Conservation (phyloP, 2,888 invertebrate species). For the Chromoteleia sp. region DNA sequence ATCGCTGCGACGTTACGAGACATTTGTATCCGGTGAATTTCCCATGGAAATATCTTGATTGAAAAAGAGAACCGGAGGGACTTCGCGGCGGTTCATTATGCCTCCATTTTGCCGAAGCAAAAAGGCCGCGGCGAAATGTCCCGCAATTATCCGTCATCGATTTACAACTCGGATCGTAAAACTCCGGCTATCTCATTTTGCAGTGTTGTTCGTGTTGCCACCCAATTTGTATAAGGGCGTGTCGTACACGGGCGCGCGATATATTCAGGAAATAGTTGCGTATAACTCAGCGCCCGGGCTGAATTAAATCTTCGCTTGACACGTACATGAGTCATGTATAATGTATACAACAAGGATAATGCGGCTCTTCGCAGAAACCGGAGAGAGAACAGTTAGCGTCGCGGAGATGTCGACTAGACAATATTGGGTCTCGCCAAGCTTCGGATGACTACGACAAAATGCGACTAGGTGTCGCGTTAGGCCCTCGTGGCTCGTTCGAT, state of each 20-base stretch:
- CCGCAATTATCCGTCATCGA: slow-evolving; percentile 21
- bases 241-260: slow-evolving; percentile 12
- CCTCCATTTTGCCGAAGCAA: background rate
- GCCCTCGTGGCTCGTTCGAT: slow-evolving; percentile 27
- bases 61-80: background rate
- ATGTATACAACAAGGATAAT: slow-evolving; percentile 24
- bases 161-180: slow-evolving; percentile 15
- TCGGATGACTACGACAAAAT: slow-evolving; percentile 47
- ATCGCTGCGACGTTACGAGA: no score
- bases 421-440: slow-evolving; percentile 29
- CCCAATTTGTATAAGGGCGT: slow-evolving; percentile 33
- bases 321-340: slow-evolving; percentile 37
- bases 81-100: background rate
- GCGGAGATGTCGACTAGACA: slow-evolving; percentile 39
- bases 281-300: slow-evolving; percentile 24
- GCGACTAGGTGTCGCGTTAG: slow-evolving; percentile 47
- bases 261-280: slow-evolving; percentile 13
- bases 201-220: slow-evolving; percentile 13
- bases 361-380: slow-evolving; percentile 25
- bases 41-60: background rate
- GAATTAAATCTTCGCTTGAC: slow-evolving; percentile 44
- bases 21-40: background rate
- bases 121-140: background rate
- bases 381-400: slow-evolving; percentile 22
- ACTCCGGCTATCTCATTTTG: background rate